phyloP scores from a whole-genome alignment of 1,140 invertebrate genomes.

The Sycobia sp. region DNA sequence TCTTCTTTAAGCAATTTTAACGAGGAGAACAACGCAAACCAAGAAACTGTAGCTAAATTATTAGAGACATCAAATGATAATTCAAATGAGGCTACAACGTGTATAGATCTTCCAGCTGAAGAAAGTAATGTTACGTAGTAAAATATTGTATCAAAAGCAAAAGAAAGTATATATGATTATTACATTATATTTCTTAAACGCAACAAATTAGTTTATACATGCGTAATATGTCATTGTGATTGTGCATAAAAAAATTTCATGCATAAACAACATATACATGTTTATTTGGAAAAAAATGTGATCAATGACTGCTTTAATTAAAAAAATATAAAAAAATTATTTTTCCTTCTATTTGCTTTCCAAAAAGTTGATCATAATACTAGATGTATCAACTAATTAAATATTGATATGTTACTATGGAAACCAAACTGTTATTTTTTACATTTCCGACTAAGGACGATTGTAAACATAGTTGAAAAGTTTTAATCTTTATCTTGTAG shows the following conservation, averaged over 20 bases:
- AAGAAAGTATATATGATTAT: slow-evolving; percentile 33
- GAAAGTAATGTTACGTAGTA: slow-evolving; percentile 35
- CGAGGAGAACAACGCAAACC: slow-evolving; percentile 28
- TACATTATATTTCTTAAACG: slow-evolving; percentile 34
- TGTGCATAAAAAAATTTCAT: slow-evolving; percentile 33
- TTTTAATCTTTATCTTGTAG: slow-evolving; percentile 16
- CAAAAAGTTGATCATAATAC: slow-evolving; percentile 28
- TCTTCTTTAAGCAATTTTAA: slow-evolving; percentile 31
- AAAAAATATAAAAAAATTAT: slow-evolving; percentile 25
- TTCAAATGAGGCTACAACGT: slow-evolving; percentile 28
- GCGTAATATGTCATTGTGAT: slow-evolving; percentile 35
- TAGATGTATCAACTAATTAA: background rate
- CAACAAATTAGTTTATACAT: slow-evolving; percentile 38
- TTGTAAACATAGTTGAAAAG: slow-evolving; percentile 16
- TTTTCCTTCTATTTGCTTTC: slow-evolving; percentile 27
- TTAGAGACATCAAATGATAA: slow-evolving; percentile 19
- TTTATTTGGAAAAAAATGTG: slow-evolving; percentile 30
- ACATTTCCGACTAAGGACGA: slow-evolving; percentile 8
- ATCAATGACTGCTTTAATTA: slow-evolving; percentile 32
- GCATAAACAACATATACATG: slow-evolving; percentile 30
- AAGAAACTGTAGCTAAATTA: slow-evolving; percentile 19
- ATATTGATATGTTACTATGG: slow-evolving; percentile 30
- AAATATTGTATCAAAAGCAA: slow-evolving; percentile 20
- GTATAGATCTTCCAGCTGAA: slow-evolving; percentile 26
- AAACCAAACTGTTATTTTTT: slow-evolving; percentile 31